A percentile compares a stretch with the other conserved stretches of the same genome.
Conservation (phyloP, 2,888 invertebrate species). For the Agonopterix alstromeriana region DNA sequence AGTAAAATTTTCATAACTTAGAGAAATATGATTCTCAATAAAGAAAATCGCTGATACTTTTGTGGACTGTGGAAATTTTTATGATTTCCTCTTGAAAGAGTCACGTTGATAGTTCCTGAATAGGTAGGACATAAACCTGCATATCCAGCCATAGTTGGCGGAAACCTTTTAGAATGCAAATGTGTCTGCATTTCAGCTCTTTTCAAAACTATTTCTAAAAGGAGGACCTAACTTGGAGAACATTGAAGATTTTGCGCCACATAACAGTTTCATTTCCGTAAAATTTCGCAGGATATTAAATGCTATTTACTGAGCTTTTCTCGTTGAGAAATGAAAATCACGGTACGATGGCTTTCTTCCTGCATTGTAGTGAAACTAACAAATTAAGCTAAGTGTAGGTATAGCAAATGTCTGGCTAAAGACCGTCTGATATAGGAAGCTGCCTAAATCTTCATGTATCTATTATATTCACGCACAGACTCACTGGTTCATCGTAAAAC, state of each 20-base stretch:
- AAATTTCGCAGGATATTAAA: conserved; percentile 38
- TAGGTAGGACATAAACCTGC: conserved; percentile 38
- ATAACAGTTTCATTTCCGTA: conserved; percentile 39
- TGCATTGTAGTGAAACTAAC: neutral
- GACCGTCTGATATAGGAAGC: too few relatives aligned
- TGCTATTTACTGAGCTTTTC: conserved; percentile 26
- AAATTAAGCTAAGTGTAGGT: conserved; percentile 1
- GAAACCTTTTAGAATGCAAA: conserved; percentile 64
- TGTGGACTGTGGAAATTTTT: neutral
- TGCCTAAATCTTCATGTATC: too few relatives aligned
- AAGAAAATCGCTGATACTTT: neutral
- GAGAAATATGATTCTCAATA: too few relatives aligned
- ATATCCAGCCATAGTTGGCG: conserved; percentile 34
- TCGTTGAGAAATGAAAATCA: conserved; percentile 20
- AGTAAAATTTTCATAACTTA: too few relatives aligned
- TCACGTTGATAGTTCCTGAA: conserved; percentile 19
- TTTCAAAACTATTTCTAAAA: conserved; percentile 61
- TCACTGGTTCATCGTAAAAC: too few relatives aligned
- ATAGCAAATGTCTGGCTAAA: too few relatives aligned
- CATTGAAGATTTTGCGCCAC: conserved; percentile 46
- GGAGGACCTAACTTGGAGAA: conserved; percentile 42
- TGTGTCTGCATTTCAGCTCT: conserved; percentile 57
- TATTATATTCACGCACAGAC: too few relatives aligned
- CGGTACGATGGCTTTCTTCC: too few relatives aligned
- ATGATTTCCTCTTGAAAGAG: conserved; percentile 7